Evolutionary conservation across 2,113 vertebrate genomes (phyloP).

Genomic region (Pavo muticus): DNA sequence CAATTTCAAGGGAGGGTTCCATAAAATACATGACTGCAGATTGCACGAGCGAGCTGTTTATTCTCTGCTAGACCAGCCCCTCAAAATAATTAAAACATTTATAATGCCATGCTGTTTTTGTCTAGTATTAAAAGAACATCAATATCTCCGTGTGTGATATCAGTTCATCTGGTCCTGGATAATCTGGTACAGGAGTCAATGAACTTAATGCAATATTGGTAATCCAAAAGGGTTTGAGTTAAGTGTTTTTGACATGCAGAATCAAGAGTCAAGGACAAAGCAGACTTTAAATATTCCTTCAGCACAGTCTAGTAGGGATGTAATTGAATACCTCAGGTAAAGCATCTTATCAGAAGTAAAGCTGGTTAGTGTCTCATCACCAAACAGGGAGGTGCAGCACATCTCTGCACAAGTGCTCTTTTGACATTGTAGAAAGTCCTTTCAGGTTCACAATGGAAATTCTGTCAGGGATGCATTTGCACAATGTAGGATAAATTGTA

Average conservation of each 20-base stretch:
- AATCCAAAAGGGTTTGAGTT: slow-evolving; percentile 77
- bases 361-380: slow-evolving; percentile 70
- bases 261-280: slow-evolving; percentile 81
- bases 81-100: slow-evolving; percentile 11
- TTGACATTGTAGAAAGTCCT: slow-evolving; percentile 77
- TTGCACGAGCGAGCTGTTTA: not conserved
- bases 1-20: not conserved
- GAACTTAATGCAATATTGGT: slow-evolving; percentile 74
- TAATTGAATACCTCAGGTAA: slow-evolving; percentile 80
- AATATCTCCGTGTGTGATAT: slow-evolving; percentile 54
- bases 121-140: slow-evolving; percentile 58
- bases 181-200: slow-evolving; percentile 66
- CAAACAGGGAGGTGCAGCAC: slow-evolving; percentile 45
- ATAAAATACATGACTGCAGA: not conserved
- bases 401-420: slow-evolving; percentile 47
- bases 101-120: slow-evolving; percentile 32
- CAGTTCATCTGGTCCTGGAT: slow-evolving; percentile 40
- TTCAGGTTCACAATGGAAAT: slow-evolving; percentile 13
- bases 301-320: slow-evolving; percentile 62
- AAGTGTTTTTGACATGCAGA: slow-evolving; percentile 82
- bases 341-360: slow-evolving; percentile 76
- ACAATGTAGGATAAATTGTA: not conserved
- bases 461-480: slow-evolving; percentile 7
- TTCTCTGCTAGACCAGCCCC: not conserved
- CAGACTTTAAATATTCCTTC: slow-evolving; percentile 79